Conservation (phyloP, 37 sponge, comb jelly and placozoan genomes). For the Ianthella basta region DNA sequence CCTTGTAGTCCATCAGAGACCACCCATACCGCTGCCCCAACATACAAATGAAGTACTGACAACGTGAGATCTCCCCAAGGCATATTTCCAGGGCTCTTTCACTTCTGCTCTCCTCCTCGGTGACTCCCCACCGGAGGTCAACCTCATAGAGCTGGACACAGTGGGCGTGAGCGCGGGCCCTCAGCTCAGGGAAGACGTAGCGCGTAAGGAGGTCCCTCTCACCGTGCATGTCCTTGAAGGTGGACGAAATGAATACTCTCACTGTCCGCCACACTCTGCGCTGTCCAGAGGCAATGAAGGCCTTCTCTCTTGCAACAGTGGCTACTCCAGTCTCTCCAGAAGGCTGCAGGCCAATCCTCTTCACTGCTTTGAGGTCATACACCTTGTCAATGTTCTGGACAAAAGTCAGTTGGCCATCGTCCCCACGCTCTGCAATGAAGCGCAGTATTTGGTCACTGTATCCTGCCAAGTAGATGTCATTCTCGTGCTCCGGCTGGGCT, state of each 20-base stretch:
- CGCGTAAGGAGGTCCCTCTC: slow-evolving; percentile 94
- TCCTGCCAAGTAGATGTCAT: slow-evolving; percentile 92
- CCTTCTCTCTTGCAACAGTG: slow-evolving; percentile 48
- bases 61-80: slow-evolving; percentile 81
- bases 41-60: slow-evolving; percentile 90
- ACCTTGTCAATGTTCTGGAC: slow-evolving; percentile 95
- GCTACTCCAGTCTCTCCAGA: neutral
- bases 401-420: slow-evolving; percentile 86
- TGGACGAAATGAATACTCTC: slow-evolving; percentile 96
- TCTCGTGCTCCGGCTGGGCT: slow-evolving; percentile 74
- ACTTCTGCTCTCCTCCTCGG: slow-evolving; percentile 81
- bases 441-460: slow-evolving; percentile 96
- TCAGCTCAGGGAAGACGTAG: slow-evolving; percentile 92
- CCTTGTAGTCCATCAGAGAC: slow-evolving; percentile 69
- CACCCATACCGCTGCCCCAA: slow-evolving; percentile 97
- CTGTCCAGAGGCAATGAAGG: slow-evolving; percentile 40
- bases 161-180: slow-evolving; percentile 68
- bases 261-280: slow-evolving; percentile 78
- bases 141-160: slow-evolving; percentile 89
- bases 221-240: slow-evolving; percentile 96
- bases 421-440: slow-evolving; percentile 96
- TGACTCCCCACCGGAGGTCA: slow-evolving; percentile 99
- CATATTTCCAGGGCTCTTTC: slow-evolving; percentile 89
- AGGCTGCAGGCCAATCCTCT: slow-evolving; percentile 41
- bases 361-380: slow-evolving; percentile 71